Percentiles rank a stretch among this genome's conserved stretches.
Evolutionary conservation across 2,113 vertebrate genomes (phyloP).

Genomic region (Elaphurus davidianus): DNA sequence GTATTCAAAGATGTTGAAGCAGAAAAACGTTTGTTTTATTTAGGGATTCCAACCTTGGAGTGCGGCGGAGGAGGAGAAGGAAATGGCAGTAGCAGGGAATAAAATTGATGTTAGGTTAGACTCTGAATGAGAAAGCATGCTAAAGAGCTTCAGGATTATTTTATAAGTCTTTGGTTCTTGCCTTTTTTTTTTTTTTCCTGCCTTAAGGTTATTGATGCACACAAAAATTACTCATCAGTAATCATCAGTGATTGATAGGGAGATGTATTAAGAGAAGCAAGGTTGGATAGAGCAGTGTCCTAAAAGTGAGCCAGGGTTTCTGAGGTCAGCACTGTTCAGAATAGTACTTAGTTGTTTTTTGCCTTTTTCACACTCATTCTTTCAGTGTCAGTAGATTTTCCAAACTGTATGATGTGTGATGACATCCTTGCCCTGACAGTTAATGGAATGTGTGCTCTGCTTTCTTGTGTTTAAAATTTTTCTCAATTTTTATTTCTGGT

Average conservation of each 20-base stretch:
- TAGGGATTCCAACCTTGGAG: not conserved
- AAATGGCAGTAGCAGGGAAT: not conserved
- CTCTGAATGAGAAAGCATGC: not conserved
- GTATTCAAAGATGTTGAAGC: not conserved
- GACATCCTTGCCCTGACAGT: not conserved
- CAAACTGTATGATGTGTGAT: not conserved
- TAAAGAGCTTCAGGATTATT: constrained; percentile 25
- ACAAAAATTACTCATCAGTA: not conserved
- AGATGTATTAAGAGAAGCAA: not conserved
- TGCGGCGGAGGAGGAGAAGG: not conserved
- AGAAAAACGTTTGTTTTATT: not conserved
- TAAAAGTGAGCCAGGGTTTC: constrained; percentile 26
- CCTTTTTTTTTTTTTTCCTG: not conserved
- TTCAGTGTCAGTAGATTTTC: not conserved
- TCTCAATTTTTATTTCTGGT: constrained; percentile 5
- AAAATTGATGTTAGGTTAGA: constrained; percentile 13
- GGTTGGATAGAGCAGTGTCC: not conserved
- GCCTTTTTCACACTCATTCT: constrained; percentile 28
- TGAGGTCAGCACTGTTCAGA: constrained; percentile 10
- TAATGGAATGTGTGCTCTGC: constrained; percentile 9
- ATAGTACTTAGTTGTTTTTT: not conserved
- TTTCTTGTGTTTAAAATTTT: constrained; percentile 30
- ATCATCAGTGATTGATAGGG: not conserved
- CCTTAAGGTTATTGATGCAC: not conserved
- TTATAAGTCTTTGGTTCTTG: not conserved